Evolutionary conservation across 2,888 invertebrate species (phyloP).

Genomic region (Teleogryllus oceanicus): DNA sequence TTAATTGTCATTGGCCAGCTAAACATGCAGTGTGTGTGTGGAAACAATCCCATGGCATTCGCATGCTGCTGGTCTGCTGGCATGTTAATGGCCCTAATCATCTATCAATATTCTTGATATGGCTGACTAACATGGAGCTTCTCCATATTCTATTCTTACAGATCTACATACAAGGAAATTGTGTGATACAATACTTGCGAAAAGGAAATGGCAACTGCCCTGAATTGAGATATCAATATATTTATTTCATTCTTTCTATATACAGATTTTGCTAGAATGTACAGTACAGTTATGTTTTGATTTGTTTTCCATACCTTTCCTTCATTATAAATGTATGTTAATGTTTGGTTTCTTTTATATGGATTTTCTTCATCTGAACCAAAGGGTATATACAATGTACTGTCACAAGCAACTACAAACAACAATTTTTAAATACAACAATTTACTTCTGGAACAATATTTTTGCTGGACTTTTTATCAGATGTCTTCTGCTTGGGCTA

Average conservation of each 20-base stretch:
- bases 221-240: slow-evolving; percentile 33
- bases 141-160: too few relatives aligned
- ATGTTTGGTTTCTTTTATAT: neutral
- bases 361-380: neutral
- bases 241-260: slow-evolving; percentile 34
- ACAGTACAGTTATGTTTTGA: slow-evolving; percentile 29
- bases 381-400: neutral
- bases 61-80: too few relatives aligned
- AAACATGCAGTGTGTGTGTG: too few relatives aligned
- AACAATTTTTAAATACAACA: slow-evolving; percentile 23
- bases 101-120: too few relatives aligned
- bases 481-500: slow-evolving; percentile 2
- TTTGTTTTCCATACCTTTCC: slow-evolving; percentile 23
- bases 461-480: neutral
- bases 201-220: too few relatives aligned
- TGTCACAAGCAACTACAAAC: slow-evolving; percentile 21
- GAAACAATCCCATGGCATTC: too few relatives aligned
- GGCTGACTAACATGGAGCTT: too few relatives aligned
- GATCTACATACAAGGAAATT: too few relatives aligned
- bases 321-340: slow-evolving; percentile 18
- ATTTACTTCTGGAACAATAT: neutral
- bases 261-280: slow-evolving; percentile 34
- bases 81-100: too few relatives aligned
- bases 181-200: too few relatives aligned
- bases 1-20: too few relatives aligned